Base-by-base conservation (phyloP, 2,888 invertebrate species). In the Caenorhabditis angaria region DNA sequence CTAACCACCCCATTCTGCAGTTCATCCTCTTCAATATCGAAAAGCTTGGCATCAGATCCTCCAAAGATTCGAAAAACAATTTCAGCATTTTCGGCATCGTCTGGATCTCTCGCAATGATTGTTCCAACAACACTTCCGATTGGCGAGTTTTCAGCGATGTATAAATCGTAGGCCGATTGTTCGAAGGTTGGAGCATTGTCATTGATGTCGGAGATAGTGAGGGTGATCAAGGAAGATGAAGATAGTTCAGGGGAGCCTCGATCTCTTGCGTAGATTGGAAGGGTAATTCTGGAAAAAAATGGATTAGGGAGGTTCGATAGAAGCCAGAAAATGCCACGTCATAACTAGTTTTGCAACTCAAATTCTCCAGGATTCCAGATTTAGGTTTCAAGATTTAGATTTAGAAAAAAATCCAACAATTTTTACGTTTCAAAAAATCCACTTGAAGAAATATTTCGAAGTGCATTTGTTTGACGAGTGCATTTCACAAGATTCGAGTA, bases 111-210 rank as follows among this genome's bases (percentile, higher is more conserved):
- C 0, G 96, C 94, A 83, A 92, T 91, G 64, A 97, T 92, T 85
- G 93, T 93, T 0, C 95, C 96, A 0, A 97, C 94, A 0, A 93
- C 93, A 0, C 95, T 94, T 0, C 95, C 97, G 0, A 95, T 92
- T 0, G 97, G 96, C n/a, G 94, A 94, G 88, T 99, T 97, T 89
- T 99, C 97, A 0, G 94, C 91, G 4, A 97, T 93, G 88, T 94
- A 94, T 48, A 96, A 91, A 0, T 92, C 92, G 18, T 97, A 92
- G 87, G 93, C 93, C 83, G 94, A 50, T 2, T 93, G 93, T 71
- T 93, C 92, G 88, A 95, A 87, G 22, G 69, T 66, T 2, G 87
- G 87, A 12, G 91, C 91, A 87, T 92, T 91, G 75, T 92, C 92
- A 85, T 92, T 92, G 8, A 92, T 90, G 83, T 92, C 92, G 70